Conservation (phyloP, 2,797 vertebrate species). For the Hylomyscus alleni region DNA sequence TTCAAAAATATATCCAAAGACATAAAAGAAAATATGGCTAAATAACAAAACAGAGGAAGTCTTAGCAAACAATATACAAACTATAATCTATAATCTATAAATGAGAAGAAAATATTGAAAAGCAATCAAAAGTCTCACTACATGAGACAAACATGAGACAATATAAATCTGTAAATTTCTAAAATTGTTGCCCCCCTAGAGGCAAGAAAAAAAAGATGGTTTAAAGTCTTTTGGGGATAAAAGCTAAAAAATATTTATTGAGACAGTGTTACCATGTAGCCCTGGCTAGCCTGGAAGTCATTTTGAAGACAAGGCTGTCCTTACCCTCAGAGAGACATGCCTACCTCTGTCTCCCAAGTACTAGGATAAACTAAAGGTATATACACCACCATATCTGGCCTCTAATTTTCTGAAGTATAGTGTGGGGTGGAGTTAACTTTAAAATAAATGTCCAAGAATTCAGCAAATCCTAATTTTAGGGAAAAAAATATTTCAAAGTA, state of each 20-base stretch:
- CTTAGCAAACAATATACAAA: background rate
- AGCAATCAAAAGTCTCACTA: background rate
- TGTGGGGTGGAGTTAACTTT: background rate
- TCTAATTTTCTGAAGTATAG: constrained; percentile 35
- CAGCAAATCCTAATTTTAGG: constrained; percentile 33
- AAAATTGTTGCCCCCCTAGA: background rate
- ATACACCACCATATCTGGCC: background rate
- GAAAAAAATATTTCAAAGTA: background rate
- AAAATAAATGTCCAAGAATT: background rate
- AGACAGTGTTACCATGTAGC: background rate
- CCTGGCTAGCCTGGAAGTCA: background rate
- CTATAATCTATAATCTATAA: constrained; percentile 16
- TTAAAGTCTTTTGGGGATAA: background rate
- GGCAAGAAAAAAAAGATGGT: background rate
- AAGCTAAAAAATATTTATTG: background rate
- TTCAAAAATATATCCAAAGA: constrained; percentile 34
- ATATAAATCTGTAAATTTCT: constrained; percentile 11
- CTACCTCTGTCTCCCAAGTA: background rate
- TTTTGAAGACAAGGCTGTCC: background rate
- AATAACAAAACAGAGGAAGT: background rate
- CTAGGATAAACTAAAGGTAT: background rate
- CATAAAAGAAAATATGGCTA: constrained; percentile 37
- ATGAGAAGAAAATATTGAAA: constrained; percentile 34
- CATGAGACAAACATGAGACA: background rate
- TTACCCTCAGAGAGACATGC: background rate